A percentile compares a stretch with the other conserved stretches of the same genome.
Conservation (phyloP, 2,888 invertebrate species). For the Ferrisia virgata region DNA sequence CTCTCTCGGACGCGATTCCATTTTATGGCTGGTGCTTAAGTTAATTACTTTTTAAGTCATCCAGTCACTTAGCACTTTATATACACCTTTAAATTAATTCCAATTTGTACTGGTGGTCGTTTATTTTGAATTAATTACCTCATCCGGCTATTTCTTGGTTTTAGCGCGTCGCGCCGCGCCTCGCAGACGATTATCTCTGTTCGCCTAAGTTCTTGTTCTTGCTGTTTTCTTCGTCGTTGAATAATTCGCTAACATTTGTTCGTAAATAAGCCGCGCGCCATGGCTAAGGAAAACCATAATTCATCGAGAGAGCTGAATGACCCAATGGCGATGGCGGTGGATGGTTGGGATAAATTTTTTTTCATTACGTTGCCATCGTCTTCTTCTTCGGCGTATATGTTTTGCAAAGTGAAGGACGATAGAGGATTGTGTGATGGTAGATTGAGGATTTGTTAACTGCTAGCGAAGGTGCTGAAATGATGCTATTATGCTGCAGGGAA, state of each 20-base stretch:
- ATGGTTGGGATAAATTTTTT: too few relatives aligned
- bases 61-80: conserved; percentile 10
- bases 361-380: too few relatives aligned
- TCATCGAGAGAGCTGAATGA: not conserved
- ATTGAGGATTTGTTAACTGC: too few relatives aligned
- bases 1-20: not conserved
- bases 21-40: conserved; percentile 4
- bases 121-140: conserved; percentile 8
- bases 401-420: too few relatives aligned
- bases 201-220: not conserved
- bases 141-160: not conserved
- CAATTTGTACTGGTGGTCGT: conserved; percentile 4
- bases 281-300: not conserved
- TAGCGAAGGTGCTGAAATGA: too few relatives aligned
- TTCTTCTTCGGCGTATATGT: too few relatives aligned
- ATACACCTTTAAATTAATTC: conserved; percentile 12
- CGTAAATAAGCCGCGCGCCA: not conserved
- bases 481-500: too few relatives aligned
- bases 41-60: conserved; percentile 16
- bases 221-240: not conserved
- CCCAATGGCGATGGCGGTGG: too few relatives aligned
- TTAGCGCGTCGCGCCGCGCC: not conserved
- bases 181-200: not conserved
- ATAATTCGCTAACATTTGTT: not conserved
- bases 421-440: too few relatives aligned